Evolutionary conservation across 2,888 invertebrate genomes (phyloP), one percentile per base, ranked within the genome.

Genomic region (Marasmarcha lunaedactyla): DNA sequence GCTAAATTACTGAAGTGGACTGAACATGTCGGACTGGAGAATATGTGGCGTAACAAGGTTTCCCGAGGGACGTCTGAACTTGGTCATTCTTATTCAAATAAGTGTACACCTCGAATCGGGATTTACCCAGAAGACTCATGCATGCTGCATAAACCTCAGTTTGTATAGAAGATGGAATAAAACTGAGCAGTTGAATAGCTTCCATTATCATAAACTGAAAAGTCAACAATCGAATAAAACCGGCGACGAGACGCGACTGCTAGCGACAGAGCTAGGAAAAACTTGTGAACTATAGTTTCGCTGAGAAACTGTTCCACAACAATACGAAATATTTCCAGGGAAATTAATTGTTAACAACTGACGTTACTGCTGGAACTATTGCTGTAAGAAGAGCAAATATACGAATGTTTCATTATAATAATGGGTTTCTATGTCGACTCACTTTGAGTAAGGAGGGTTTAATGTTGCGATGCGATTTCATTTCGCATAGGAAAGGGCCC

Each of bases 391-490:
- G 10, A 10, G 30, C n/a, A 30, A 7, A 30, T 30, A 30, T 30
- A 30, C 30, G 11, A 30, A 30, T 30, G 30, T 30, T 30, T 30
- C 30, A 30, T 30, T 30, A 30, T n/a, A 30, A 30, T 30, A 30
- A 30, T 30, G 30, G 20, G 20, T 20, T 20, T 20, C 20, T 20
- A 20, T 20, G 20, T 20, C 20, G 20, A 20, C 20, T 3, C 20
- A 20, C 20, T 20, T 20, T 20, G 20, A 77, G 78, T 78, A 68
- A 68, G 70, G 65, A 61, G 55, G 67, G 77, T 71, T 73, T 79
- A 83, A 81, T 79, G 77, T 79, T 73, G 71, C 71, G 71, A 60
- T 59, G 72, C 76, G 77, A 79, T 79, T 76, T 79, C 77, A 71
- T 79, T 79, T 63, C 63, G 57, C 57, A 56, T 58, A 71, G 77